These are phyloP conservation scores for Leptinotarsa undecemlineata DNA, from an alignment of 1,140 invertebrate species.

Conservation along the genomic window DNA sequence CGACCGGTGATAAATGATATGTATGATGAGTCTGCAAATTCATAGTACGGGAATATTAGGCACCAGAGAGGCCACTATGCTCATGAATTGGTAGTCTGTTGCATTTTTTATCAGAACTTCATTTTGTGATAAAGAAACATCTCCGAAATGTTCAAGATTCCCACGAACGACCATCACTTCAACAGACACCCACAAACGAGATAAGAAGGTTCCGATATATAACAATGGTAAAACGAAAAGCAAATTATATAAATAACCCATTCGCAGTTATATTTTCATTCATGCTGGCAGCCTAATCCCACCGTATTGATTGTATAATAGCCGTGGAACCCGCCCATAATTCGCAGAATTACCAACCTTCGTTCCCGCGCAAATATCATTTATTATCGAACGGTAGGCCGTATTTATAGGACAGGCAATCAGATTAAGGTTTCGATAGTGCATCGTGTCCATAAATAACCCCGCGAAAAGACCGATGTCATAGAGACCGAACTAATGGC, in stretches of 20 bases:
- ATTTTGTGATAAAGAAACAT: too few species aligned
- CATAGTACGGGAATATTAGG: too few species aligned
- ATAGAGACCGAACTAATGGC: not conserved
- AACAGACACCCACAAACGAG: too few species aligned
- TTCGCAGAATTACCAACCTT: conserved; percentile 1
- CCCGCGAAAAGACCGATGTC: not conserved
- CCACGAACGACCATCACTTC: too few species aligned
- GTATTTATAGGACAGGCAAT: conserved; percentile 5
- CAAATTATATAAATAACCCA: too few species aligned
- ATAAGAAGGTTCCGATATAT: too few species aligned
- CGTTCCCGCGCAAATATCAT: not conserved
- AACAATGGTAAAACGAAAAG: too few species aligned
- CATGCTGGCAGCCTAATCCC: not conserved
- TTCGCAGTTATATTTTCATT: not conserved
- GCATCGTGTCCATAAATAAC: not conserved
- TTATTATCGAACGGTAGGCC: conserved; percentile 5
- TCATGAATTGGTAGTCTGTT: too few species aligned
- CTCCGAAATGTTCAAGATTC: too few species aligned
- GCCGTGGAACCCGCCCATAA: not conserved
- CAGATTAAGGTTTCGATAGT: not conserved
- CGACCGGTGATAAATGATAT: not conserved
- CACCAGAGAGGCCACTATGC: too few species aligned
- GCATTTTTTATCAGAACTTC: too few species aligned
- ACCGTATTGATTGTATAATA: conserved; percentile 1
- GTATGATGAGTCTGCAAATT: not conserved